A percentile compares a stretch with the other conserved stretches of the same genome.
phyloP scores from a whole-genome alignment of 2,888 invertebrate species.

The Perizoma flavofasciatum region DNA sequence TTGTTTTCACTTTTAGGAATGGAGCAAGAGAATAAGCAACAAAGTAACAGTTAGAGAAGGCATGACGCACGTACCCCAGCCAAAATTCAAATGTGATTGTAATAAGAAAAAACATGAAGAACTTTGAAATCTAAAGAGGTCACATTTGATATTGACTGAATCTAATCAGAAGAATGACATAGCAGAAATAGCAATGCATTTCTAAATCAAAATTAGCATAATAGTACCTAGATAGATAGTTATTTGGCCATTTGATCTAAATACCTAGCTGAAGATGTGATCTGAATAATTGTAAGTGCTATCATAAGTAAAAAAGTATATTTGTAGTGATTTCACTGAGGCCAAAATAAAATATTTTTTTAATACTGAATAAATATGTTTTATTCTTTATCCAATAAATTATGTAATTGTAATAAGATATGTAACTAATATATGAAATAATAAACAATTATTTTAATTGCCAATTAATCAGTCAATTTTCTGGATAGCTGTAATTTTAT shows the following conservation, averaged over 20 bases:
- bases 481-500: slow-evolving; percentile 12
- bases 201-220: neutral
- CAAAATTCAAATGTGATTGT: slow-evolving; percentile 60
- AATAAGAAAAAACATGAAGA: slow-evolving; percentile 56
- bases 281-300: slow-evolving; percentile 17
- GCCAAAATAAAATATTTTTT: slow-evolving; percentile 3
- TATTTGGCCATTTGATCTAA: slow-evolving; percentile 2
- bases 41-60: slow-evolving; percentile 53
- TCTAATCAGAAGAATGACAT: neutral
- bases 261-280: slow-evolving; percentile 16
- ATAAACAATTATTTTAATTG: slow-evolving; percentile 6
- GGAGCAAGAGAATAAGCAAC: slow-evolving; percentile 87
- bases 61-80: slow-evolving; percentile 72
- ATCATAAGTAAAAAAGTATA: slow-evolving; percentile 5
- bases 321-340: slow-evolving; percentile 12
- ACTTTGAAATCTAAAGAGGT: slow-evolving; percentile 45
- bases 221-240: neutral
- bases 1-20: slow-evolving; percentile 83
- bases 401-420: neutral
- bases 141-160: neutral
- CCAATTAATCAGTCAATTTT: slow-evolving; percentile 18
- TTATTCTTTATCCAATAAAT: neutral
- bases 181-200: neutral
- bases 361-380: neutral
- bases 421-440: neutral